phyloP scores from a whole-genome alignment of 2,113 vertebrate genomes.

The Bubo blakistoni region DNA sequence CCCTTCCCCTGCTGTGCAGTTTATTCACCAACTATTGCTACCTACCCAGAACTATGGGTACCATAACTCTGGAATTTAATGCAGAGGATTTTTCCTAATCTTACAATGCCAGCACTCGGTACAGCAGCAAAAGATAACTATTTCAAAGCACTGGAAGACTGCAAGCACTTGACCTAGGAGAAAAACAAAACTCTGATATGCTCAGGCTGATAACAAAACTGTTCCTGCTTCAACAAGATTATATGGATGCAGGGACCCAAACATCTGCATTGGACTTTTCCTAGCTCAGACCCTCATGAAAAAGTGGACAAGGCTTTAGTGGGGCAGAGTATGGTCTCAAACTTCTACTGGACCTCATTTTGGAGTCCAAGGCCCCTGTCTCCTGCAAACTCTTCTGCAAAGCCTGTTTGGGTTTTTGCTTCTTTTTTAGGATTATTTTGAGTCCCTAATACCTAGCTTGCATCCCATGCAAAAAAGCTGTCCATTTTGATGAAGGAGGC shows the following conservation, averaged over 20 bases:
- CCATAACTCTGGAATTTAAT: background rate
- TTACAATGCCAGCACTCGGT: background rate
- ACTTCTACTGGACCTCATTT: background rate
- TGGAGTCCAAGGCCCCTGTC: background rate
- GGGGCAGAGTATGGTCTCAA: background rate
- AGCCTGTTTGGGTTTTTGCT: background rate
- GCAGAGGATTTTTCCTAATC: background rate
- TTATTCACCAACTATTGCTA: background rate
- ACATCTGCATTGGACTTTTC: background rate
- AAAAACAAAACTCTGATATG: background rate
- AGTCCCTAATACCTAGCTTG: background rate
- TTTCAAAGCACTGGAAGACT: background rate
- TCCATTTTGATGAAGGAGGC: background rate
- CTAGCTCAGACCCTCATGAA: background rate
- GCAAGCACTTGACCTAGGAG: background rate
- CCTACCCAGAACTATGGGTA: background rate
- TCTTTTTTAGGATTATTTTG: background rate
- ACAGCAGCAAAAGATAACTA: background rate
- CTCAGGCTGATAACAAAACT: background rate
- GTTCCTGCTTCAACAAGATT: background rate
- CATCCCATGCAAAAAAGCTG: constrained; percentile 1
- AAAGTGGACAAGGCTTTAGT: background rate
- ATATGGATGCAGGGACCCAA: background rate
- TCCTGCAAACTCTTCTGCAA: background rate
- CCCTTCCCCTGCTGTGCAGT: background rate